A percentile compares a stretch with the other conserved stretches of the same genome.
Evolutionary conservation across 2,888 invertebrate species (phyloP).

Genomic region (Platycnemis pennipes): DNA sequence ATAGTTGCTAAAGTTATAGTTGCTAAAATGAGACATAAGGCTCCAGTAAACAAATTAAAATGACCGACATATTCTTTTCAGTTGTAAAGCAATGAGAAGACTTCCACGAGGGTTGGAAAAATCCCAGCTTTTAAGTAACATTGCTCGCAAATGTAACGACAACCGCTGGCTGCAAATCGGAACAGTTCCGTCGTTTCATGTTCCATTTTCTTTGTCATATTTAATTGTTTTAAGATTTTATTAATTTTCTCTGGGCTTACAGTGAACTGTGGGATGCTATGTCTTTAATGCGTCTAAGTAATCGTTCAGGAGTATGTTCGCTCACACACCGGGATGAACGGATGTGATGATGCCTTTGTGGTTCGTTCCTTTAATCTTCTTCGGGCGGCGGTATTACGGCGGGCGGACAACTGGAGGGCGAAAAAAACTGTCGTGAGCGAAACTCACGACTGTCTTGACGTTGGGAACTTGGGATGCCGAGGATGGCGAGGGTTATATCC

Average conservation of each 20-base stretch:
- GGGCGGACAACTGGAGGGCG: not conserved
- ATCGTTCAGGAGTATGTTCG: not conserved
- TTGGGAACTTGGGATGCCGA: not conserved
- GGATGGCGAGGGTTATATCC: not conserved
- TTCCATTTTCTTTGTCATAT: too few relatives aligned
- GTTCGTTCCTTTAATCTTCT: not conserved
- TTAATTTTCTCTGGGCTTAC: not conserved
- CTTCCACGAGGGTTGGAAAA: too few relatives aligned
- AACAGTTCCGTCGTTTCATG: too few relatives aligned
- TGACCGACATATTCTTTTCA: too few relatives aligned
- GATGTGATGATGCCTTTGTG: not conserved
- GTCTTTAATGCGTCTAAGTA: not conserved
- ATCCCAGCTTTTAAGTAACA: too few relatives aligned
- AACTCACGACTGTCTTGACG: not conserved
- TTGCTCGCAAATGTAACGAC: too few relatives aligned
- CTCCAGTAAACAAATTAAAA: too few relatives aligned
- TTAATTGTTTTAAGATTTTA: too few relatives aligned
- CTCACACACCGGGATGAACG: not conserved
- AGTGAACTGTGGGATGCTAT: not conserved
- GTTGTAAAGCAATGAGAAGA: too few relatives aligned
- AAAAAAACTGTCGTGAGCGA: not conserved
- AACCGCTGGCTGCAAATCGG: too few relatives aligned
- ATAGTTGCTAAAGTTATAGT: too few relatives aligned
- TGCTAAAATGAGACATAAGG: too few relatives aligned
- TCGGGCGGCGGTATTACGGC: not conserved